phyloP scores from a whole-genome alignment of 2,113 vertebrate species.

The Tragelaphus buxtoni region DNA sequence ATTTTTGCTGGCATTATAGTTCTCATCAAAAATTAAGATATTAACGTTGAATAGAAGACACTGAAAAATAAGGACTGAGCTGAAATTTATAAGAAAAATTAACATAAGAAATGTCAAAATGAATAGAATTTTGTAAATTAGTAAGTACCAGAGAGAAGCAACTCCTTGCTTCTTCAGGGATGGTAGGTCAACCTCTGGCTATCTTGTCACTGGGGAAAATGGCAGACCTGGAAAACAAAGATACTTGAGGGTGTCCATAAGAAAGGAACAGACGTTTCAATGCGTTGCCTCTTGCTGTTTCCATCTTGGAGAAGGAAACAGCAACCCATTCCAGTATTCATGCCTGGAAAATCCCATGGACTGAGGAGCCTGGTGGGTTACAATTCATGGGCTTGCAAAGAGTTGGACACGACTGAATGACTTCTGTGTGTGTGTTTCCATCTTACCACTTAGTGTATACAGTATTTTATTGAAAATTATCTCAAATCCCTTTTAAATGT shows the following conservation, averaged over 20 bases:
- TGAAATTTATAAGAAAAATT: neutral
- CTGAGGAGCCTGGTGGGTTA: too few relatives aligned
- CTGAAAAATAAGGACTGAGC: neutral
- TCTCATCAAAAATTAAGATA: neutral
- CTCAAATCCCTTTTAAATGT: neutral
- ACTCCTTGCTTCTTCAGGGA: neutral
- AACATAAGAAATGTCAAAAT: accelerated
- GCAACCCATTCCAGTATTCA: too few relatives aligned
- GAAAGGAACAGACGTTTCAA: accelerated
- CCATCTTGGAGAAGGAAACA: neutral
- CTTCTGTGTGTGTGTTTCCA: neutral
- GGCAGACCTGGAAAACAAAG: neutral
- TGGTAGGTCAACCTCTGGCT: accelerated
- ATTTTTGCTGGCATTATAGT: neutral
- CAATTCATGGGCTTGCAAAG: too few relatives aligned
- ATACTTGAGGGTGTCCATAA: accelerated
- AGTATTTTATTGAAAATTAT: neutral
- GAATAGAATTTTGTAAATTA: too few relatives aligned
- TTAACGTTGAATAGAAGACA: neutral
- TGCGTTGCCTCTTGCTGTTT: accelerated
- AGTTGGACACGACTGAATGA: too few relatives aligned
- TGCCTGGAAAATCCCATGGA: too few relatives aligned
- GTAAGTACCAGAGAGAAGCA: neutral
- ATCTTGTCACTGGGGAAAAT: neutral
- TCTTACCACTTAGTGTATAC: neutral